Evolutionary conservation across 2,888 invertebrate species (phyloP).

Genomic region (Eristalinus sepulchralis): DNA sequence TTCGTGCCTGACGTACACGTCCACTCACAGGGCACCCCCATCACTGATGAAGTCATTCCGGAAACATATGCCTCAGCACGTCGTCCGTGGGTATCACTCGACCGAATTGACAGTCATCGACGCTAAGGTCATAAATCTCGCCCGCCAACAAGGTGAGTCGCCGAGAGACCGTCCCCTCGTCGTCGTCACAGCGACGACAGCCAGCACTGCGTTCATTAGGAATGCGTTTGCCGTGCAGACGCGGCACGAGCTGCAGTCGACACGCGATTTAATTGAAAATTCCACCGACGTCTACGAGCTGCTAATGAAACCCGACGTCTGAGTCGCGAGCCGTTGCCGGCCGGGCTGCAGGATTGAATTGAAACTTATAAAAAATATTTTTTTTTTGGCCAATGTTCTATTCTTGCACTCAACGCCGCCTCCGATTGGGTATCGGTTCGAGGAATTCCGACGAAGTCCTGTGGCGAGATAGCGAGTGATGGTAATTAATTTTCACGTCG

Average conservation of each 20-base stretch:
- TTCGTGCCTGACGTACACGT: background rate
- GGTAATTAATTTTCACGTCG: background rate
- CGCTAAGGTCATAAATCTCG: slow-evolving; percentile 46
- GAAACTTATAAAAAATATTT: background rate
- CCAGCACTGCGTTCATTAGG: slow-evolving; percentile 11
- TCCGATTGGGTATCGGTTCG: background rate
- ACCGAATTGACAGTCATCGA: slow-evolving; percentile 39
- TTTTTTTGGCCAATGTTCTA: background rate
- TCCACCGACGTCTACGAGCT: slow-evolving; percentile 44
- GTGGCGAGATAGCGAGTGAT: background rate
- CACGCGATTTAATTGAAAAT: slow-evolving; percentile 52
- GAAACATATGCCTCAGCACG: slow-evolving; percentile 3
- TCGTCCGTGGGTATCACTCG: slow-evolving; percentile 3
- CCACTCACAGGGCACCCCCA: background rate
- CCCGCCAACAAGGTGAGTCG: background rate
- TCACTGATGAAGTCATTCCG: slow-evolving; percentile 6
- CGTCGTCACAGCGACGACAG: background rate
- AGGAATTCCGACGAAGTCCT: background rate
- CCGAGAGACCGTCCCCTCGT: slow-evolving; percentile 5
- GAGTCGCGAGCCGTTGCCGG: background rate
- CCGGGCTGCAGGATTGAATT: slow-evolving; percentile 9
- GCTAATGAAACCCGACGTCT: slow-evolving; percentile 35
- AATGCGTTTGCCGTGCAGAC: slow-evolving; percentile 17
- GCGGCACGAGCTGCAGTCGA: slow-evolving; percentile 20
- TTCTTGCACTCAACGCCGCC: background rate